Base-by-base conservation (phyloP, 1,140 invertebrate species). In the Drosophila subobscura region DNA sequence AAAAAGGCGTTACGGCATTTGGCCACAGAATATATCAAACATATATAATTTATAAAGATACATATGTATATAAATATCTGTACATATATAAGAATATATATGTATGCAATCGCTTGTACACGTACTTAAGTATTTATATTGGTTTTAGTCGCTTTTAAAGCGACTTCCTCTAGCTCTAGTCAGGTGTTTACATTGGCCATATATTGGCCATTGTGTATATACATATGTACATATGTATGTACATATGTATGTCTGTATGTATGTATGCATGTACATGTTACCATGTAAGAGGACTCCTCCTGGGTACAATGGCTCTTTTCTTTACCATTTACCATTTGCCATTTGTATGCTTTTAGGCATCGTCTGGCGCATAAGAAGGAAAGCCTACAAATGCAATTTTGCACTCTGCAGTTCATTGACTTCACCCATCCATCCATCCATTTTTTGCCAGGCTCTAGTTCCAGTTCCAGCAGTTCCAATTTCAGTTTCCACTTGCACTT, bases 1-100 rank as follows among this genome's bases (percentile, higher is more conserved):
- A 85, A 85, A 85, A 86, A 77, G 80, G 80, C 80, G 80, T 85
- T 45, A 86, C 79, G 51, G 29, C 53, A 70, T 73, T 73, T 60
- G 25, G 33, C 14, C 64, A 57, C 66, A 58, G 14, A 54, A 47
- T 44, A 37, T 8, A 33, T 3, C 8, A 0, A 3, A 3, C 5
- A 33, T 37, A 37, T 12, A 12, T 37, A 10, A 37, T 12, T 37
- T 37, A 37, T 12, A 37, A 4, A 55, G 45, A 29, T 61, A 61
- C 44, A 59, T 42, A 22, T 46, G 45, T 25, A 22, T 46, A 49
- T 25, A 27, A 25, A 52, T 52, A 47, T 52, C 27, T 16, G 50
- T 63, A 54, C 20, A 55, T 56, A 61, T 54, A 67, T 41, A 76
- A 14, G 42, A 12, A 53, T 42, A 37, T 20, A 58, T 40, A 20